Percentiles rank a stretch among this genome's conserved stretches.
Conservation (phyloP, 2,888 invertebrate genomes). For the Meta bourneti region DNA sequence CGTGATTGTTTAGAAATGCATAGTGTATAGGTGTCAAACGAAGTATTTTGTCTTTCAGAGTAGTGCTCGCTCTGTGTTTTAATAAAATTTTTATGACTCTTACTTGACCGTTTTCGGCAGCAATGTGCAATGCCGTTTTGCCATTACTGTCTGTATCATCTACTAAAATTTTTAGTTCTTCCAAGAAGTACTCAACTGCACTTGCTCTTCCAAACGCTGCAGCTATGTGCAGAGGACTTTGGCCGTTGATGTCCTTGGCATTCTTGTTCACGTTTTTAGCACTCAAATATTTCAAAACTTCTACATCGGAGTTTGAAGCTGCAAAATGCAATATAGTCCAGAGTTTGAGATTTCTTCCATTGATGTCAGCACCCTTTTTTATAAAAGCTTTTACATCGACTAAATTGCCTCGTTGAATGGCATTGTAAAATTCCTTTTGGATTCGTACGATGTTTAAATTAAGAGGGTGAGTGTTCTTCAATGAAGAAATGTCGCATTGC, state of each 20-base stretch:
- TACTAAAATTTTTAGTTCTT: too few species aligned
- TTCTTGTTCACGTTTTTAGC: too few species aligned
- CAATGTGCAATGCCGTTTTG: too few species aligned
- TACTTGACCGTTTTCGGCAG: too few species aligned
- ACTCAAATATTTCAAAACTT: too few species aligned
- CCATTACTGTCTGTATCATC: too few species aligned
- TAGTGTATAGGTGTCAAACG: too few species aligned
- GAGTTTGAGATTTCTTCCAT: constrained; percentile 90
- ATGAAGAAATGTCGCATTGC: background rate
- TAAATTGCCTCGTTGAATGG: background rate
- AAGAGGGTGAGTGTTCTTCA: background rate
- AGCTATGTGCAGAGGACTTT: constrained; percentile 28
- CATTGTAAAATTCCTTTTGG: constrained; percentile 24
- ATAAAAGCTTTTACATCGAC: constrained; percentile 80
- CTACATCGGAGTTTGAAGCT: constrained; percentile 85
- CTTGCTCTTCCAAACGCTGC: constrained; percentile 31
- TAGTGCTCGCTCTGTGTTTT: too few species aligned
- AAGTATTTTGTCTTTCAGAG: too few species aligned
- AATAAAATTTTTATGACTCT: too few species aligned
- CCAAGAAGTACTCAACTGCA: background rate
- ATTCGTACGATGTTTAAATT: background rate
- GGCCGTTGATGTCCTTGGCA: too few species aligned
- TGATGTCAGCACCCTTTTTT: constrained; percentile 88
- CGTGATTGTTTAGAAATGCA: too few species aligned
- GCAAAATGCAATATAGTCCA: constrained; percentile 97